Percentiles rank a stretch among this genome's conserved stretches.
Conservation (phyloP, 2,797 vertebrate genomes). For the Xyrichtys novacula region DNA sequence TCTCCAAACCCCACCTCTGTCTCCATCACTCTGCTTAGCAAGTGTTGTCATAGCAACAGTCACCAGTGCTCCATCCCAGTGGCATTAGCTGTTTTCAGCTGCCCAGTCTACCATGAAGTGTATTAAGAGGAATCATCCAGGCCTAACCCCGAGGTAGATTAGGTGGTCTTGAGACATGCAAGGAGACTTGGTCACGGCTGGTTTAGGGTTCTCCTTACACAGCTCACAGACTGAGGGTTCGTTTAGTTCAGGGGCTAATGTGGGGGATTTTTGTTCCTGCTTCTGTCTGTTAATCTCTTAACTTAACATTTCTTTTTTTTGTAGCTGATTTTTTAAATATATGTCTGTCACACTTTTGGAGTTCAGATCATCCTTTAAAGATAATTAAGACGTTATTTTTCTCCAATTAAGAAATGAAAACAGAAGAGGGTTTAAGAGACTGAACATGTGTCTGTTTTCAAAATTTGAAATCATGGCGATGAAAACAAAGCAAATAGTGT, state of each 20-base stretch:
- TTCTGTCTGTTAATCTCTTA: background rate
- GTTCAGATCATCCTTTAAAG: no score
- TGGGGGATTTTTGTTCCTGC: background rate
- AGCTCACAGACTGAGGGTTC: background rate
- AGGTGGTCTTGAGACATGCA: conserved; percentile 28
- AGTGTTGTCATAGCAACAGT: conserved; percentile 68
- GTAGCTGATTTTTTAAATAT: no score
- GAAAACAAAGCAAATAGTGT: no score
- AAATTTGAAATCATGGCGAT: no score
- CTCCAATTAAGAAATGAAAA: no score
- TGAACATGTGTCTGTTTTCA: no score
- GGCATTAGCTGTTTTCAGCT: conserved; percentile 59
- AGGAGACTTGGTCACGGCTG: conserved; percentile 10
- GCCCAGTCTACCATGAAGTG: conserved; percentile 42
- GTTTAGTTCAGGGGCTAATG: background rate
- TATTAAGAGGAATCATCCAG: conserved; percentile 49
- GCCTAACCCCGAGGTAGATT: conserved; percentile 30
- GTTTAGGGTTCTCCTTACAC: conserved; percentile 6
- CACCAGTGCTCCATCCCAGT: conserved; percentile 34
- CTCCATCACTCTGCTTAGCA: conserved; percentile 18
- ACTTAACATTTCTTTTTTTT: background rate
- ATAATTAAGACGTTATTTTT: no score
- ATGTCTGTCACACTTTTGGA: no score
- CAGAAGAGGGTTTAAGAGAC: no score
- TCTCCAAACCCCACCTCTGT: background rate